Conservation (phyloP, 2,113 vertebrate genomes). For the Microcebus murinus region DNA sequence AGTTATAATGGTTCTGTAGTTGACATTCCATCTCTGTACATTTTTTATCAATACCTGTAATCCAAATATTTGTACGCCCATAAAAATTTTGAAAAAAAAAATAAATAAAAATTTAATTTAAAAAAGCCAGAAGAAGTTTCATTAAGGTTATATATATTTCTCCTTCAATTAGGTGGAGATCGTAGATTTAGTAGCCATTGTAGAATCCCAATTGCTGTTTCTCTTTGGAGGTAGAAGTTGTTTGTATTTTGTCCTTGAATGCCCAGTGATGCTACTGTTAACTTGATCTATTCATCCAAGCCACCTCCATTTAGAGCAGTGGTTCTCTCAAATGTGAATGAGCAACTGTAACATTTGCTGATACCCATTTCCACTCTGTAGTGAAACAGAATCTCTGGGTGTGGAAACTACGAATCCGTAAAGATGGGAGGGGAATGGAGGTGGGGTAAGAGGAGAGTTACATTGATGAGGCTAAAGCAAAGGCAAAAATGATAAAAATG, state of each 20-base stretch:
- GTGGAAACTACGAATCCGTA: neutral
- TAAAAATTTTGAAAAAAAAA: too few species aligned
- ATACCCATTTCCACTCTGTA: neutral
- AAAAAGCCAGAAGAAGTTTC: neutral
- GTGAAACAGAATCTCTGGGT: neutral
- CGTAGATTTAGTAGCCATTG: too few species aligned
- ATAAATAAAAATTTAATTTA: too few species aligned
- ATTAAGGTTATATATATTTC: neutral
- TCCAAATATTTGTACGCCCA: too few species aligned
- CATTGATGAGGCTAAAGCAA: neutral
- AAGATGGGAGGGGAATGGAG: neutral
- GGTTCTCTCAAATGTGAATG: neutral
- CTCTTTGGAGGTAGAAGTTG: too few species aligned
- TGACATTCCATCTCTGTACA: neutral
- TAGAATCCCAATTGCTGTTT: too few species aligned
- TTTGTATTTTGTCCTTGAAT: too few species aligned
- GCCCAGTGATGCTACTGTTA: too few species aligned
- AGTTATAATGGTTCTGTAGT: neutral
- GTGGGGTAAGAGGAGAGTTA: neutral
- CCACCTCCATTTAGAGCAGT: too few species aligned
- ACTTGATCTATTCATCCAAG: too few species aligned
- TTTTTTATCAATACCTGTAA: neutral
- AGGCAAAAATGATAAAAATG: neutral
- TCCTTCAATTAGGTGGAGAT: too few species aligned
- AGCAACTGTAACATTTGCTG: neutral